Conservation (phyloP, 64 coral and sea anemone genomes). For the Platygyra sinensis region DNA sequence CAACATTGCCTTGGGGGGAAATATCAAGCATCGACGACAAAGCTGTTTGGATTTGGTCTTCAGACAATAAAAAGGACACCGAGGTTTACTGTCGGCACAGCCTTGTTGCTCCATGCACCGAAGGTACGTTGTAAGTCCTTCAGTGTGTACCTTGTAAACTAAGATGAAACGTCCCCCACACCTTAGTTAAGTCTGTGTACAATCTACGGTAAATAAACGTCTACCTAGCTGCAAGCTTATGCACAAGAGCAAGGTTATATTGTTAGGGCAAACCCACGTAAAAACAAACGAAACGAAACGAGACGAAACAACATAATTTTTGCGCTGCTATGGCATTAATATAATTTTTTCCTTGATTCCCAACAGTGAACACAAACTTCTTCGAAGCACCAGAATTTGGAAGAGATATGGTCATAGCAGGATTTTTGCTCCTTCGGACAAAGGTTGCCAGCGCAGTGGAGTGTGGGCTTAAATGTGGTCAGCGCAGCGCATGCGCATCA, state of each 20-base stretch:
- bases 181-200: background rate
- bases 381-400: background rate
- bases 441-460: constrained; percentile 2
- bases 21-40: background rate
- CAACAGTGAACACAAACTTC: constrained; percentile 3
- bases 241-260: too few species aligned
- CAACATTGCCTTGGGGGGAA: constrained; percentile 29
- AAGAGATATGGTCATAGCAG: constrained; percentile 9
- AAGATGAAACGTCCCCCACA: background rate
- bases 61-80: background rate
- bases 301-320: too few species aligned
- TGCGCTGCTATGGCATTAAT: background rate
- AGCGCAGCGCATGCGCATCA: constrained; percentile 12
- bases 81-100: constrained; percentile 42
- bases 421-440: background rate
- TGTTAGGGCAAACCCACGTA: too few species aligned
- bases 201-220: too few species aligned
- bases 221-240: too few species aligned
- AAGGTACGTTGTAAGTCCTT: constrained; percentile 2
- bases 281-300: too few species aligned
- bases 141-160: background rate
- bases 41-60: constrained; percentile 55
- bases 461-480: constrained; percentile 49
- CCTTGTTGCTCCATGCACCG: constrained; percentile 11
- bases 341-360: background rate